phyloP scores from a whole-genome alignment of 2,113 vertebrate species.

The Siniperca knerii region DNA sequence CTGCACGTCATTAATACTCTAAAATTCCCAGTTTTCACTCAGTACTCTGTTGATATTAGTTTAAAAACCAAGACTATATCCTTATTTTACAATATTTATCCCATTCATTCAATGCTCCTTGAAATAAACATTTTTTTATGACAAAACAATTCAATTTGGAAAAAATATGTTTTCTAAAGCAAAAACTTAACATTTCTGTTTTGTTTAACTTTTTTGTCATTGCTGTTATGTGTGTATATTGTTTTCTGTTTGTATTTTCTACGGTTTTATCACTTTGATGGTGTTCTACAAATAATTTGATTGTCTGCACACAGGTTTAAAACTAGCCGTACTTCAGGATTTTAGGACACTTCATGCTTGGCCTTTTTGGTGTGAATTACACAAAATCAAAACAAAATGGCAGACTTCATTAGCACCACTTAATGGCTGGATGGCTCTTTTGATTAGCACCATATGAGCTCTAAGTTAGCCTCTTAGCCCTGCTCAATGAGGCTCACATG shows the following conservation, averaged over 20 bases:
- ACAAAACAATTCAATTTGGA: not conserved
- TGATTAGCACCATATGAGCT: conserved; percentile 37
- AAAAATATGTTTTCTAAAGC: not conserved
- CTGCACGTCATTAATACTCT: not conserved
- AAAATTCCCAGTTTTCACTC: not conserved
- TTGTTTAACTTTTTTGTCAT: not conserved
- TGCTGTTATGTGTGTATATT: not conserved
- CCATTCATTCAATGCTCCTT: too few species aligned
- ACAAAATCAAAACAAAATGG: conserved; percentile 15
- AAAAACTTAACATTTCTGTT: not conserved
- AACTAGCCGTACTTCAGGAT: not conserved
- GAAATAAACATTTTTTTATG: too few species aligned
- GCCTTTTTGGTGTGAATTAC: not conserved
- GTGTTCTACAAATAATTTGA: not conserved
- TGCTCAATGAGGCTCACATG: conserved; percentile 74
- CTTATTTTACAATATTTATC: too few species aligned
- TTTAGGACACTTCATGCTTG: not conserved
- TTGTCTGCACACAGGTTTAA: not conserved
- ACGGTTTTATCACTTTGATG: not conserved
- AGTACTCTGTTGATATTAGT: too few species aligned
- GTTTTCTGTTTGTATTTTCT: not conserved
- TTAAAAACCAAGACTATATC: too few species aligned
- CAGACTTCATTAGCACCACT: not conserved
- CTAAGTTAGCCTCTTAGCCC: conserved; percentile 42
- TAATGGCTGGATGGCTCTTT: conserved; percentile 21